Evolutionary conservation across 2,797 vertebrate genomes (phyloP).

Genomic region (Gadopsis bispinosus): DNA sequence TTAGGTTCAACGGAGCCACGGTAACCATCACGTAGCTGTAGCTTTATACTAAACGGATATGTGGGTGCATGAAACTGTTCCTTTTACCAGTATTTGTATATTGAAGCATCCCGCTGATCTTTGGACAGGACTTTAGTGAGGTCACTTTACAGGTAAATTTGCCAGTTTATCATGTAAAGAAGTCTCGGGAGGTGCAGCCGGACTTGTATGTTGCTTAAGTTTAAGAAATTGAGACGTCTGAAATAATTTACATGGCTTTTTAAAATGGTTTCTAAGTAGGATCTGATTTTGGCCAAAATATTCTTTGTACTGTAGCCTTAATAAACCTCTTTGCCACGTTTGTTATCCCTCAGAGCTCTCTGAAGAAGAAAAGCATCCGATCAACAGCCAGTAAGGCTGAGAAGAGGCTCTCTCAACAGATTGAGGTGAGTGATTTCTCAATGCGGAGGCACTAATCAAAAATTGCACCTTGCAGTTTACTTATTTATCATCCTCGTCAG

Average conservation of each 20-base stretch:
- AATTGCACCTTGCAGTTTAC: not conserved
- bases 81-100: not conserved
- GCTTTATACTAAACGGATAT: not conserved
- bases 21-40: not conserved
- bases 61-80: not conserved
- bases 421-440: slow-evolving; percentile 70
- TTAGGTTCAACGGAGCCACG: not conserved
- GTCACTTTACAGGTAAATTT: too few relatives aligned
- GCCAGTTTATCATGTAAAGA: not conserved
- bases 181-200: not conserved
- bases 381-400: slow-evolving; percentile 89
- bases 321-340: slow-evolving; percentile 26
- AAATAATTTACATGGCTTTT: not conserved
- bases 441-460: not conserved
- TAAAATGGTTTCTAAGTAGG: not conserved
- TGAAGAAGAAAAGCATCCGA: slow-evolving; percentile 91
- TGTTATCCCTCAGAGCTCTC: slow-evolving; percentile 85
- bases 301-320: not conserved
- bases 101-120: not conserved
- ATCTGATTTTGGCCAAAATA: not conserved
- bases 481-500: not conserved
- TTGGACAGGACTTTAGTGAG: not conserved
- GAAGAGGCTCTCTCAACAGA: slow-evolving; percentile 91
- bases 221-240: not conserved
- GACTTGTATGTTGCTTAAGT: not conserved